These are phyloP conservation scores for Acropternis orthonyx DNA, from an alignment of 2,797 vertebrate genomes.

Conservation along the genomic window DNA sequence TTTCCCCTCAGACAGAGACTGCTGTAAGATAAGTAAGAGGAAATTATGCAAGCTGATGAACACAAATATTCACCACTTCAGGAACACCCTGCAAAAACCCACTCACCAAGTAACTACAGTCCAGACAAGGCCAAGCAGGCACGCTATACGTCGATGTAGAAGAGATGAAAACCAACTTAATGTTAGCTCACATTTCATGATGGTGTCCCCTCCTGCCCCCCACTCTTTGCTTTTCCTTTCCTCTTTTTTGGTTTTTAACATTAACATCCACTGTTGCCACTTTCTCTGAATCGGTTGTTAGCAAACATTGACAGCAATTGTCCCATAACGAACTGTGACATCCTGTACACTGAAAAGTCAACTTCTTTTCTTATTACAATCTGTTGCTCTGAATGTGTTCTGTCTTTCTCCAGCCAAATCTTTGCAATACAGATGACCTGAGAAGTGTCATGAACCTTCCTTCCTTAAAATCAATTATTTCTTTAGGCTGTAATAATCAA, in stretches of 20 bases:
- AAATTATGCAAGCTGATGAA: background rate
- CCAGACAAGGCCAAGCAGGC: background rate
- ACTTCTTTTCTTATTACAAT: background rate
- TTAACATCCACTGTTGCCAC: background rate
- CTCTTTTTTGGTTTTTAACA: background rate
- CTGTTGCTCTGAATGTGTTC: background rate
- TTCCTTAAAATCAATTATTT: conserved; percentile 1
- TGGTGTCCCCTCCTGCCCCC: accelerated
- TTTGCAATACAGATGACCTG: background rate
- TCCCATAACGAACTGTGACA: background rate
- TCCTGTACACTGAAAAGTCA: background rate
- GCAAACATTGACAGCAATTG: background rate
- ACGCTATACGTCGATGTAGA: background rate
- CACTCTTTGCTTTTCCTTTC: background rate
- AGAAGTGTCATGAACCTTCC: background rate
- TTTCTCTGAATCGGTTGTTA: conserved; percentile 14
- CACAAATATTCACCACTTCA: background rate
- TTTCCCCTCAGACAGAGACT: background rate
- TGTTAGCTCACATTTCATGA: background rate
- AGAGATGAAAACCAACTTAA: background rate
- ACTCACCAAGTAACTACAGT: background rate
- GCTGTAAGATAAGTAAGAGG: background rate
- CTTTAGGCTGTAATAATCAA: background rate
- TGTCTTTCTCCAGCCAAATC: background rate
- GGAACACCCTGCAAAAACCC: background rate